Conservation (phyloP, 2,113 vertebrate genomes). For the Myodes glareolus region DNA sequence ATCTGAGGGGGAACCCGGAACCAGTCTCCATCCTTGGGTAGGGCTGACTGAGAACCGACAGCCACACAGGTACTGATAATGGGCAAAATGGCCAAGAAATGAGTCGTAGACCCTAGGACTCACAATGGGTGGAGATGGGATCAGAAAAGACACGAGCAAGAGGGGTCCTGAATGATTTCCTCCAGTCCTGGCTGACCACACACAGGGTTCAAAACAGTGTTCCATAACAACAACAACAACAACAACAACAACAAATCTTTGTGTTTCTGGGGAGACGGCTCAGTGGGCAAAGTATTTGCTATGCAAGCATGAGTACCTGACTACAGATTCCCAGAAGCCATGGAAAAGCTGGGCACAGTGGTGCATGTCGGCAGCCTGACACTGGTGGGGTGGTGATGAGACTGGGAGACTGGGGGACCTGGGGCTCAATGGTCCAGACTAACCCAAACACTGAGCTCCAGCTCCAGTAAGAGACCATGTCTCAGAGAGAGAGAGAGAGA, state of each 20-base stretch:
- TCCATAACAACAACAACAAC: background rate
- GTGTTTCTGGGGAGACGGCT: background rate
- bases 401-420: too few species aligned
- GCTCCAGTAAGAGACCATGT: background rate
- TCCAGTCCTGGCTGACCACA: background rate
- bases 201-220: background rate
- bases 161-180: background rate
- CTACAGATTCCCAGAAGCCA: background rate
- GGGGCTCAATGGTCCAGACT: background rate
- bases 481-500: too few species aligned
- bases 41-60: background rate
- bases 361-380: background rate
- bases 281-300: background rate
- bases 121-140: background rate
- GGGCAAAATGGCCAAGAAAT: background rate
- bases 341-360: too few species aligned
- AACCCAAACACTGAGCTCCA: background rate
- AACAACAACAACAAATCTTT: too few species aligned
- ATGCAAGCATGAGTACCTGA: background rate
- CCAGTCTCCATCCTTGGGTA: background rate
- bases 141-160: background rate
- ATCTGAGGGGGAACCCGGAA: background rate
- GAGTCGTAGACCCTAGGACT: too few species aligned
- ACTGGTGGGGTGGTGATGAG: too few species aligned
- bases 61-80: background rate